These are phyloP conservation scores for Scaptomyza graminum DNA, from an alignment of 1,140 invertebrate genomes.

Conservation along the genomic window DNA sequence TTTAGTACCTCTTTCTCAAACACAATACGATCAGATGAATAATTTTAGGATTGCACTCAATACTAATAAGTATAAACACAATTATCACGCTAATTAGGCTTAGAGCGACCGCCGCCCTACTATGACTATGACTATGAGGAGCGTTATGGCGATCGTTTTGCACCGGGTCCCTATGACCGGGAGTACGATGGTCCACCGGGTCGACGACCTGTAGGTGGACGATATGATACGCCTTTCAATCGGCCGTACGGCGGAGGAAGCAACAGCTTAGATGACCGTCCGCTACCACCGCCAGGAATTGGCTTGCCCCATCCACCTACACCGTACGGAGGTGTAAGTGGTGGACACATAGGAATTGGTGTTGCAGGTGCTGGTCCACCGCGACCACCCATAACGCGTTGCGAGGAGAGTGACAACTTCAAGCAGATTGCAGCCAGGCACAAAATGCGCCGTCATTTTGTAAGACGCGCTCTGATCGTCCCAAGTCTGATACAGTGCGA, in stretches of 20 bases:
- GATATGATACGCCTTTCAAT: slow-evolving; percentile 75
- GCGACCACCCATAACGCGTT: slow-evolving; percentile 84
- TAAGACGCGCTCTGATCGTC: slow-evolving; percentile 89
- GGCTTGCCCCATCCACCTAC: slow-evolving; percentile 60
- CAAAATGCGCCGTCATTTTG: slow-evolving; percentile 90
- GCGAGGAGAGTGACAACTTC: slow-evolving; percentile 91
- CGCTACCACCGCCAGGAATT: slow-evolving; percentile 66
- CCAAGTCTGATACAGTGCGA: slow-evolving; percentile 91
- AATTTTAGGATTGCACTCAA: background rate
- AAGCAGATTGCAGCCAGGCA: slow-evolving; percentile 90
- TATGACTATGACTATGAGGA: slow-evolving; percentile 82
- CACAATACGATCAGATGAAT: slow-evolving; percentile 7
- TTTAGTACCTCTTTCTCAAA: slow-evolving; percentile 9
- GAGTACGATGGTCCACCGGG: slow-evolving; percentile 78
- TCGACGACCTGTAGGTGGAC: slow-evolving; percentile 79
- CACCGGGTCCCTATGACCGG: slow-evolving; percentile 69
- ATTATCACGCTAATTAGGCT: slow-evolving; percentile 39
- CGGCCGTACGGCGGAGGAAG: slow-evolving; percentile 60
- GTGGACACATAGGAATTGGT: slow-evolving; percentile 49
- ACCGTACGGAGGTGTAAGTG: slow-evolving; percentile 56
- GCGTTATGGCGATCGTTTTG: slow-evolving; percentile 68
- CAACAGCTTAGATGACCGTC: slow-evolving; percentile 66
- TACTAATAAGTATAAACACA: slow-evolving; percentile 12
- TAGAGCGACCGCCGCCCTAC: slow-evolving; percentile 75
- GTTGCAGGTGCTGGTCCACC: slow-evolving; percentile 62